phyloP scores from a whole-genome alignment of 2,113 vertebrate genomes.

The Charadrius vociferus region DNA sequence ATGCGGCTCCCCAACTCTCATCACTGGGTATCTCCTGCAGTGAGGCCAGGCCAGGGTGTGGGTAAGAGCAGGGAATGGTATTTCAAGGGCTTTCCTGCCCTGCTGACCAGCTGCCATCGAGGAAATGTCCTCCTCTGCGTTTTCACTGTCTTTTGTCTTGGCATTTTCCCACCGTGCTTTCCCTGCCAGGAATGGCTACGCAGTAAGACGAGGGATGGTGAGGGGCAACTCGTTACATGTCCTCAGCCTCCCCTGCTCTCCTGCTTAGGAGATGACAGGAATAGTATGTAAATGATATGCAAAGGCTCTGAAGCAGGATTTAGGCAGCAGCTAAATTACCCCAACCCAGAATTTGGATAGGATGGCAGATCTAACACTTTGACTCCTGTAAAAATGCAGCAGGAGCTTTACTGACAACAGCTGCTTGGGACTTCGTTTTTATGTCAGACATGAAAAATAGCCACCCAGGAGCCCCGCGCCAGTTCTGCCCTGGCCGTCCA shows the following conservation, averaged over 20 bases:
- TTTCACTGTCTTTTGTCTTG: neutral
- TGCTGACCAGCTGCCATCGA: neutral
- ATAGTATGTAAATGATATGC: neutral
- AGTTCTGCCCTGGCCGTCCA: neutral
- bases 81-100: neutral
- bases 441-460: neutral
- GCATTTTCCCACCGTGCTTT: neutral
- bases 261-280: neutral
- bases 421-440: neutral
- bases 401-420: neutral
- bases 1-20: neutral
- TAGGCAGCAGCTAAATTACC: neutral
- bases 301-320: neutral
- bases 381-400: neutral
- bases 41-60: neutral
- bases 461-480: neutral
- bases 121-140: neutral
- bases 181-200: rapidly evolving
- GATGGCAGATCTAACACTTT: neutral
- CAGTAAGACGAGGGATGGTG: neutral
- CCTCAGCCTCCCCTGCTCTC: neutral
- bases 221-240: neutral
- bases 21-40: neutral
- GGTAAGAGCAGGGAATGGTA: neutral
- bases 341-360: neutral